Evolutionary conservation across 2,797 vertebrate genomes (phyloP), one percentile per base, ranked within the genome.

Genomic region (Amblyopsis hoosieri): DNA sequence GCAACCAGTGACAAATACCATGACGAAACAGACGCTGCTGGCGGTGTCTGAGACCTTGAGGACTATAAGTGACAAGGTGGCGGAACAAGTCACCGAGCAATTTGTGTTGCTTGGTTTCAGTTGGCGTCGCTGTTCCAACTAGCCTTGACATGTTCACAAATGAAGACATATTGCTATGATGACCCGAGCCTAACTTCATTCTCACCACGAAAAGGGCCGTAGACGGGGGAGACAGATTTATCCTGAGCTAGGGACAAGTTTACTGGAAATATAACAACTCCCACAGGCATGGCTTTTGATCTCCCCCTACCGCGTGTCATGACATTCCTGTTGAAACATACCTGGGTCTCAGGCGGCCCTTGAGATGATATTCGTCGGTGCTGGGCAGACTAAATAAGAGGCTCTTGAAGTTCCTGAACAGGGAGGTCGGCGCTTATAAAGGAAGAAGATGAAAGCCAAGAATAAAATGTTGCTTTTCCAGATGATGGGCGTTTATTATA

Each of bases 101-200:
- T 78, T 74, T 49, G 79, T 13, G 71, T 80, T 80, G 82, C 84
- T 81, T 80, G 71, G 81, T 87, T 86, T 79, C 79, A 74, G 71
- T 76, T 76, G 77, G 73, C 71, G 67, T 52, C 72, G 69, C 69
- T 53, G 73, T 33, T 59, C 70, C 82, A 61, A 82, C 69, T 2
- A 56, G 64, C 71, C 56, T 71, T 84, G 90, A 86, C 80, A 79
- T 69, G 56, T 54, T 69, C 45, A 14, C 76, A 89, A 89, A 92
- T 90, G 83, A 90, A 89, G 91, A 92, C 62, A 57, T 88, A 91
- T 91, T 71, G 80, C 23, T 65, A 66, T 71, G 85, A 89, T 83
- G 85, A 85, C 87, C 84, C 74, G 13, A 79, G 79, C 88, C 72
- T 52, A 23, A 66, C 87, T 85, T 77, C 74, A 87, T 87, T 83